phyloP scores from a whole-genome alignment of 2,888 invertebrate species.

The Stenodema calcarata region DNA sequence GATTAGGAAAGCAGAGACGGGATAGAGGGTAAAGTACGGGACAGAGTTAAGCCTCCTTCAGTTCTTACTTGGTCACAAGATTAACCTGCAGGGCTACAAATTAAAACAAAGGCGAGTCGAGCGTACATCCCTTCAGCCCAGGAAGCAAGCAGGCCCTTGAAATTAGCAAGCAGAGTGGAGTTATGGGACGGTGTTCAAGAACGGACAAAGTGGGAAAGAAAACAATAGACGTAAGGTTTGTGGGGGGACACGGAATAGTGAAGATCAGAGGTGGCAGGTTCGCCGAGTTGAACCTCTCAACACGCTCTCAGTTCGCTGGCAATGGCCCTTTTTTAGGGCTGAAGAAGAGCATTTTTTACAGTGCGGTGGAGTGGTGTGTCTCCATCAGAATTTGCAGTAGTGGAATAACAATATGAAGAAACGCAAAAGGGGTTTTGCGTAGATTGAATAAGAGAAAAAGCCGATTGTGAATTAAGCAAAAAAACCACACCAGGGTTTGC shows the following conservation, averaged over 20 bases:
- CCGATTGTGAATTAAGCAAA: no score
- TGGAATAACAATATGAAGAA: background rate
- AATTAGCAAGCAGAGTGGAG: slow-evolving; percentile 38
- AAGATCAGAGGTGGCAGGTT: background rate
- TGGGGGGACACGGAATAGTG: background rate
- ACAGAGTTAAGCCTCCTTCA: background rate
- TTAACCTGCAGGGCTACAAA: slow-evolving; percentile 41
- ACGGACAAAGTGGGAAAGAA: slow-evolving; percentile 20
- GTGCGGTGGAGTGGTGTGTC: background rate
- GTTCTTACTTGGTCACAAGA: slow-evolving; percentile 35
- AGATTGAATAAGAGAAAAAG: background rate
- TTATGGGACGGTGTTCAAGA: slow-evolving; percentile 15
- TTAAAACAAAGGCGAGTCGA: slow-evolving; percentile 33
- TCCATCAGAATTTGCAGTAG: background rate
- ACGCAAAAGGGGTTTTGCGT: background rate
- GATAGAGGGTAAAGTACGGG: background rate
- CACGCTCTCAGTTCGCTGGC: background rate
- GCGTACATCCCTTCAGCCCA: background rate
- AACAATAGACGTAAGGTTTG: background rate
- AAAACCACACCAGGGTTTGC: no score
- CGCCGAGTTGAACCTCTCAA: background rate
- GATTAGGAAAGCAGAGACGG: background rate
- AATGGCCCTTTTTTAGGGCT: background rate
- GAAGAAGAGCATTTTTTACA: background rate
- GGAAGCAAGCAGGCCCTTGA: slow-evolving; percentile 9